Evolutionary conservation across 2,888 invertebrate genomes (phyloP).

Genomic region (Tribolium freemani): DNA sequence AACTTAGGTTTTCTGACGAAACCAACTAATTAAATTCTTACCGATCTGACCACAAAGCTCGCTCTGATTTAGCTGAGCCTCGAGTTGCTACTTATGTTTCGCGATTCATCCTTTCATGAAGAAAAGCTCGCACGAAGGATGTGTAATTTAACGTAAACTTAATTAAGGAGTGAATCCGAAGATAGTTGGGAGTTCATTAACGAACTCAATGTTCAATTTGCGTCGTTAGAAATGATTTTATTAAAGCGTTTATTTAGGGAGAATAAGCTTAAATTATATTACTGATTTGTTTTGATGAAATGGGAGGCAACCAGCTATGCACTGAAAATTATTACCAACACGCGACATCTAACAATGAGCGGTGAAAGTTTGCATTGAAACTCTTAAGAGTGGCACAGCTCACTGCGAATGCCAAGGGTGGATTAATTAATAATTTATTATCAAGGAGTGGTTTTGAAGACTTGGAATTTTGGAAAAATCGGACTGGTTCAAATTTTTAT

Average conservation of each 20-base stretch:
- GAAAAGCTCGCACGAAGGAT: conserved; percentile 24
- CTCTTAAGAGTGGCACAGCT: not conserved
- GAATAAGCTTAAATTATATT: conserved; percentile 18
- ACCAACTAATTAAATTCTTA: too few relatives aligned
- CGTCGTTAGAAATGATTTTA: conserved; percentile 23
- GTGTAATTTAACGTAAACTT: conserved; percentile 38
- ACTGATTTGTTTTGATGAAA: conserved; percentile 15
- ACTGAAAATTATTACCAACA: not conserved
- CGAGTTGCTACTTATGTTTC: conserved; percentile 6
- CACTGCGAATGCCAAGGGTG: too few relatives aligned
- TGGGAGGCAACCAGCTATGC: not conserved
- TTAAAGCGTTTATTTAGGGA: conserved; percentile 15
- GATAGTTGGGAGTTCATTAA: conserved; percentile 38
- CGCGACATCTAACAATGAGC: not conserved
- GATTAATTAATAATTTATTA: too few relatives aligned
- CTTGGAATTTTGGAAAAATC: not conserved
- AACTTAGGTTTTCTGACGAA: too few relatives aligned
- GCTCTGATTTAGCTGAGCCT: conserved; percentile 5
- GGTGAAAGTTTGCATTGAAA: not conserved
- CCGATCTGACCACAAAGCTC: not conserved
- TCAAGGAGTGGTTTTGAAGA: not conserved
- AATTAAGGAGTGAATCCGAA: conserved; percentile 28
- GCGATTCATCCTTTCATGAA: conserved; percentile 3
- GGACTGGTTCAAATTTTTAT: not conserved
- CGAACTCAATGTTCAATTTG: conserved; percentile 30